Percentiles rank a stretch among this genome's conserved stretches.
Evolutionary conservation across 1,140 invertebrate species (phyloP).

Genomic region (Atta texana): DNA sequence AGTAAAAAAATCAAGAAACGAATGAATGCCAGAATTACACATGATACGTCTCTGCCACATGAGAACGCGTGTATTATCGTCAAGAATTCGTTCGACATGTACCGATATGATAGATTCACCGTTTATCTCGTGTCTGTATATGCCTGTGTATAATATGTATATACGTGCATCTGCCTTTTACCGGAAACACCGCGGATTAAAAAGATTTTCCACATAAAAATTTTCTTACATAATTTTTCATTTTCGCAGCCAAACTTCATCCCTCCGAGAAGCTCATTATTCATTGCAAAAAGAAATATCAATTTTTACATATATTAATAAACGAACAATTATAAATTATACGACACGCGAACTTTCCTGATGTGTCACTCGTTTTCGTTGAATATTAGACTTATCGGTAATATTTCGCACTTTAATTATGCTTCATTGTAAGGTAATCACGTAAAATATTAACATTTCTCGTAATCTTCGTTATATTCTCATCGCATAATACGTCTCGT

Average conservation of each 20-base stretch:
- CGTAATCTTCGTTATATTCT: neutral
- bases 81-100: neutral
- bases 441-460: conserved; percentile 14
- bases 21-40: conserved; percentile 57
- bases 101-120: conserved; percentile 10
- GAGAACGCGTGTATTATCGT: conserved; percentile 8
- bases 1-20: conserved; percentile 45
- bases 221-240: conserved; percentile 1
- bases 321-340: neutral
- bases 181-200: neutral
- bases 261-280: conserved; percentile 20
- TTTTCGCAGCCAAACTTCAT: neutral
- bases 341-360: neutral
- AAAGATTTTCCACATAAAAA: neutral
- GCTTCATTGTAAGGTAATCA: neutral
- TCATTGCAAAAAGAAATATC: neutral
- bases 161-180: neutral
- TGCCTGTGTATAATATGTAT: no score
- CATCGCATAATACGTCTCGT: neutral
- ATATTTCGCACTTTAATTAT: no score
- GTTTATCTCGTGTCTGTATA: conserved; percentile 6
- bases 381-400: conserved; percentile 6
- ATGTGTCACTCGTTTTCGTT: neutral
- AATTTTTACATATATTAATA: neutral
- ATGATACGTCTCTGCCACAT: neutral